These are phyloP conservation scores for Lophotis ruficrista DNA, from an alignment of 2,113 vertebrate species.

Conservation along the genomic window DNA sequence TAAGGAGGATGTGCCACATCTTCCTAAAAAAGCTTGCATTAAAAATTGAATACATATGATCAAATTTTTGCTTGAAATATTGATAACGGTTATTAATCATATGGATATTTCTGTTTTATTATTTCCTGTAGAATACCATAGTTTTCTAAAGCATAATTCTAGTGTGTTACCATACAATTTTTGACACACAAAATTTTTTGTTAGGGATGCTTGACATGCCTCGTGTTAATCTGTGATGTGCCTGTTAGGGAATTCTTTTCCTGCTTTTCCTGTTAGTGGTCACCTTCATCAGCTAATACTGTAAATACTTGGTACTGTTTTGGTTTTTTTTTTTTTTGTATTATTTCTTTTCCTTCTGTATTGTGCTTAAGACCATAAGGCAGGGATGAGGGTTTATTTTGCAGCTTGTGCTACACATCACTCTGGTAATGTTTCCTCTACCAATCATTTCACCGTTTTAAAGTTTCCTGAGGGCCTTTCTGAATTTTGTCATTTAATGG, in stretches of 20 bases:
- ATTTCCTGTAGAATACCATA: neutral
- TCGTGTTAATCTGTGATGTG: rapidly evolving
- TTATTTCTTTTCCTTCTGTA: neutral
- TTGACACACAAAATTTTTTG: rapidly evolving
- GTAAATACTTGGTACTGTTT: neutral
- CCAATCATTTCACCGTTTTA: neutral
- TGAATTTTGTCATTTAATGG: neutral
- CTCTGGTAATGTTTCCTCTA: neutral
- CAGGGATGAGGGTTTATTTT: neutral
- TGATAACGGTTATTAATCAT: neutral
- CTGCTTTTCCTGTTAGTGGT: neutral
- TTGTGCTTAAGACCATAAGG: neutral
- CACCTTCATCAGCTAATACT: neutral
- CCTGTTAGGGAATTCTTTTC: neutral
- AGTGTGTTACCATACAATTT: neutral
- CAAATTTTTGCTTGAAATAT: neutral
- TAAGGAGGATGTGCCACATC: neutral
- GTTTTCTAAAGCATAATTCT: neutral
- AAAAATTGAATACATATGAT: neutral
- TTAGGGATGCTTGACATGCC: neutral
- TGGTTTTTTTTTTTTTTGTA: neutral
- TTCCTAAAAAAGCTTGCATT: neutral
- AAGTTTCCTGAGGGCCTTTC: slow-evolving; percentile 8
- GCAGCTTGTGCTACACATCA: neutral
- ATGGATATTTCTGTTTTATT: neutral